Conservation (phyloP, 2,113 vertebrate species). For the Panurus biarmicus region DNA sequence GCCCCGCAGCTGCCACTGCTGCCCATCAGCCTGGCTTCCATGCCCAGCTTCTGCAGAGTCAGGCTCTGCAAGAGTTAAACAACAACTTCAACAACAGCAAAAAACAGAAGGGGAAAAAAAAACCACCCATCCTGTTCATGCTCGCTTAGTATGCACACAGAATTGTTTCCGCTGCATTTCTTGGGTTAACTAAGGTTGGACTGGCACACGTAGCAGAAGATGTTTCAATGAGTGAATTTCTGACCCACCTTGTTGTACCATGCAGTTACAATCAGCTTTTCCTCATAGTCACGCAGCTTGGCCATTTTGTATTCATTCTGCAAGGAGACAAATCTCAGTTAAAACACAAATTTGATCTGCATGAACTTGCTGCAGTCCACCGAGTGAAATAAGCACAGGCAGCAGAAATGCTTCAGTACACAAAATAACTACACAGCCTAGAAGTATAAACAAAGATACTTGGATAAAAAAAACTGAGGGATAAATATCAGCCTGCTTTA, state of each 20-base stretch:
- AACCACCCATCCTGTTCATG: fast-evolving
- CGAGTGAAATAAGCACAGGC: neutral
- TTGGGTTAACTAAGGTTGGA: neutral
- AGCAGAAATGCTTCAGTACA: neutral
- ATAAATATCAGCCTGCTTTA: neutral
- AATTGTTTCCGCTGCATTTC: neutral
- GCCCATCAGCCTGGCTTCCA: constrained; percentile 84
- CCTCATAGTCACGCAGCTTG: constrained; percentile 89
- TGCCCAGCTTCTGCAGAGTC: constrained; percentile 89
- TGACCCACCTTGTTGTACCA: constrained; percentile 94
- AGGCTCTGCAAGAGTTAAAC: constrained; percentile 75
- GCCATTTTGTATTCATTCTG: constrained; percentile 89
- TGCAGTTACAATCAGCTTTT: constrained; percentile 92
- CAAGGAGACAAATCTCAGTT: neutral
- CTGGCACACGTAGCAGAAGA: neutral
- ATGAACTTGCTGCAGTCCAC: neutral
- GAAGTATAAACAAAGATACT: neutral
- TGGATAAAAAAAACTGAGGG: neutral
- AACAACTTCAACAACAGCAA: neutral
- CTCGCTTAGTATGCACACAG: fast-evolving
- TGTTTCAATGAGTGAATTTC: neutral
- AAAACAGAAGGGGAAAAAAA: neutral
- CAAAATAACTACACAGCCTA: neutral
- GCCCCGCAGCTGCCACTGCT: constrained; percentile 55
- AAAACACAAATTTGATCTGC: neutral